Evolutionary conservation across 1,140 invertebrate species (phyloP).

Genomic region (Ceratosolen solmsi): DNA sequence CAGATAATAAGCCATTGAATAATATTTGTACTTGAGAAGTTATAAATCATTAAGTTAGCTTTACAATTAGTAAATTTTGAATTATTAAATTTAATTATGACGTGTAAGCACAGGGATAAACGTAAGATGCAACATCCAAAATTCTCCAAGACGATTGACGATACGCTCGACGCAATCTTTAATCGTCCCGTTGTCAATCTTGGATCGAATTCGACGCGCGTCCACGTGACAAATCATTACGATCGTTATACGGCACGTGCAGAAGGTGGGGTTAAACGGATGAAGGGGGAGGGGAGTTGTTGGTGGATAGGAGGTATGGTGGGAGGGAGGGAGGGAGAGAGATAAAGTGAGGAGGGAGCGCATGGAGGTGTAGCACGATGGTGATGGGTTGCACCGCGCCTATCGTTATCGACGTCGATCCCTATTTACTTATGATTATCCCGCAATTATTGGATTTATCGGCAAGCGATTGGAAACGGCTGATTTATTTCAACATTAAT

Average conservation of each 20-base stretch:
- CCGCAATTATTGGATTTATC: conserved; percentile 72
- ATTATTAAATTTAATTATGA: conserved; percentile 8
- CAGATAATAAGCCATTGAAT: no score
- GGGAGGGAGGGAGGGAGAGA: not conserved
- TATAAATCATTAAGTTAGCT: not conserved
- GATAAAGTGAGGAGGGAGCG: not conserved
- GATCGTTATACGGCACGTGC: not conserved
- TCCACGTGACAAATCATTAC: conserved; percentile 44
- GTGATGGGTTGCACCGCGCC: not conserved
- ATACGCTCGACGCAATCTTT: conserved; percentile 13
- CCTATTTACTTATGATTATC: conserved; percentile 72
- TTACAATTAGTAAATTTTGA: not conserved
- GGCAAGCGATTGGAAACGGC: conserved; percentile 67
- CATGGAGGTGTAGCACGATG: not conserved
- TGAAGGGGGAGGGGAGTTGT: no score
- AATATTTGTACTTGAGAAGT: not conserved
- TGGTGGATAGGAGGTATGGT: no score
- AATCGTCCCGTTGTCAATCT: conserved; percentile 38
- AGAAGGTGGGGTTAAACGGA: not conserved
- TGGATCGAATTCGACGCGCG: conserved; percentile 8
- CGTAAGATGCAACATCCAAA: not conserved
- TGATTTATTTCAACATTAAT: conserved; percentile 75
- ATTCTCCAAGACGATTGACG: not conserved
- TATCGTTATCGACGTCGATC: conserved; percentile 56
- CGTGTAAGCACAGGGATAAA: not conserved